Evolutionary conservation across 2,113 vertebrate genomes (phyloP).

Genomic region (Callopanchax toddi): DNA sequence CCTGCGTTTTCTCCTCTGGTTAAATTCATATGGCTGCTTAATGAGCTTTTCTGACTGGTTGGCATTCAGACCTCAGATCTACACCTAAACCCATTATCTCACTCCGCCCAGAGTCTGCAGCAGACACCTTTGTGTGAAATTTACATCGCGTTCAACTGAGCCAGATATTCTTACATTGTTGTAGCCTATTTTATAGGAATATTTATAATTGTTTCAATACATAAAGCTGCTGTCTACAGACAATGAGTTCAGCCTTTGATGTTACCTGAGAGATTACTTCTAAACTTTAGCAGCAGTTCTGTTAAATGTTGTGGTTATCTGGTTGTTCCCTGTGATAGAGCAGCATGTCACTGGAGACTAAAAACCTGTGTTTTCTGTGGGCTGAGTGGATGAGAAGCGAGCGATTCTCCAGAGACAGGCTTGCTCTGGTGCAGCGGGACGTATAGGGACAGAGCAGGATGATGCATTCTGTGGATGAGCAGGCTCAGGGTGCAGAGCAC

Average conservation of each 20-base stretch:
- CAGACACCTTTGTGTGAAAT: slow-evolving; percentile 39
- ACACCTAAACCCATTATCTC: slow-evolving; percentile 72
- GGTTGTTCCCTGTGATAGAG: neutral
- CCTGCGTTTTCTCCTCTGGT: slow-evolving; percentile 69
- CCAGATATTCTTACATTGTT: neutral
- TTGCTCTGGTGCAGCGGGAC: neutral
- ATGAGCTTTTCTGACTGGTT: slow-evolving; percentile 77
- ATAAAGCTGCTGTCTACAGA: too few species aligned
- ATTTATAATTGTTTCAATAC: too few species aligned
- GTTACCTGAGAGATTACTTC: neutral
- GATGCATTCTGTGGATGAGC: neutral
- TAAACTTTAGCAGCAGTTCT: neutral
- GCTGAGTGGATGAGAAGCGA: neutral
- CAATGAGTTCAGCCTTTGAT: too few species aligned
- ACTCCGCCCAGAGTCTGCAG: slow-evolving; percentile 29
- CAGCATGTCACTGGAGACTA: neutral
- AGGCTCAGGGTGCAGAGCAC: slow-evolving; percentile 38
- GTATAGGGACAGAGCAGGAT: neutral
- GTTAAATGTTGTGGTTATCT: too few species aligned
- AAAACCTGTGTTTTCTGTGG: neutral
- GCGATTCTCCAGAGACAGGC: neutral
- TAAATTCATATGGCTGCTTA: slow-evolving; percentile 70
- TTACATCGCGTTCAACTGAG: slow-evolving; percentile 14
- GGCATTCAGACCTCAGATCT: slow-evolving; percentile 41
- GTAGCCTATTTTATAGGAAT: neutral